Conservation (phyloP, 35 echinoderm and acorn worm genomes). For the Nesometra sesokonis region DNA sequence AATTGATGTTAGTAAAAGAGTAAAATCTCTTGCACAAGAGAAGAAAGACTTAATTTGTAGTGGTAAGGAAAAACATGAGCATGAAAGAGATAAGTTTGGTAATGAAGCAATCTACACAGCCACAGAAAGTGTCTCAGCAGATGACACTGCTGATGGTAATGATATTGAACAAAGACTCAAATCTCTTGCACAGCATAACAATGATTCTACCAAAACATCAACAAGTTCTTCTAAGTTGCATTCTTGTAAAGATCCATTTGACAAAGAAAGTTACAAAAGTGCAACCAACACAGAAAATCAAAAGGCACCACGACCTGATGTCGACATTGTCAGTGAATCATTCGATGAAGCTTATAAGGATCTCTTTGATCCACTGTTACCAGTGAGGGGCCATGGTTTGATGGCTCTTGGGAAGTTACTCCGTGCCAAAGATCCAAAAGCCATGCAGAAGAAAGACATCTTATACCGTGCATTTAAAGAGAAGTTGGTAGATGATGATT, state of each 20-base stretch:
- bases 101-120: not conserved
- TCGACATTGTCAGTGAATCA: constrained; percentile 8
- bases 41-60: no score
- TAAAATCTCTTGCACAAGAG: no score
- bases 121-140: not conserved
- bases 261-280: no score
- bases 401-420: constrained; percentile 52
- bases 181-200: no score
- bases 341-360: constrained; percentile 82
- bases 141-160: no score
- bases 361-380: constrained; percentile 72
- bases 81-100: no score
- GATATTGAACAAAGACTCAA: no score
- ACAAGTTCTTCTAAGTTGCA: no score
- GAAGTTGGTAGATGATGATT: constrained; percentile 71
- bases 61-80: no score
- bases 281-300: not conserved
- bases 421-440: constrained; percentile 43
- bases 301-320: not conserved
- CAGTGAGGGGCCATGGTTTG: constrained; percentile 69
- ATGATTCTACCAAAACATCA: no score
- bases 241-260: no score
- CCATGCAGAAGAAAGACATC: constrained; percentile 55
- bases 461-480: constrained; percentile 64
- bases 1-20: no score